Conservation (phyloP, 2,888 invertebrate genomes). For the Caenorhabditis sp. region DNA sequence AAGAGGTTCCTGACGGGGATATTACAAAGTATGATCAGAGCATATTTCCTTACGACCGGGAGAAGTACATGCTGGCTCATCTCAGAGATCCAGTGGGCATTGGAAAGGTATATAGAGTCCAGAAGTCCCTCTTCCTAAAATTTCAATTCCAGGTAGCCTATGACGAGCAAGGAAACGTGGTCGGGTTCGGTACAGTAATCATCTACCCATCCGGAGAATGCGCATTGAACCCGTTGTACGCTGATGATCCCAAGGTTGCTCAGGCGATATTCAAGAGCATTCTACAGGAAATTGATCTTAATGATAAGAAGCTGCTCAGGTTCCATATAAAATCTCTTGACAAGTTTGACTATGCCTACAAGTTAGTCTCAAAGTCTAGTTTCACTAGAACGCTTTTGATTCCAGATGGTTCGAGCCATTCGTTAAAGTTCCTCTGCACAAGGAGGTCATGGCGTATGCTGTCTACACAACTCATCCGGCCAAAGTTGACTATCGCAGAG, state of each 20-base stretch:
- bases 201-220: slow-evolving; percentile 35
- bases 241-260: slow-evolving; percentile 19
- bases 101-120: slow-evolving; percentile 6
- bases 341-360: not conserved
- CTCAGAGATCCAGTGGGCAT: slow-evolving; percentile 31
- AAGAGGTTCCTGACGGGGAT: slow-evolving; percentile 30
- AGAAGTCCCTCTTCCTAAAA: not conserved
- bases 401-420: slow-evolving; percentile 45
- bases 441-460: not conserved
- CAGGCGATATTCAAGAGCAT: slow-evolving; percentile 34
- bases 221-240: slow-evolving; percentile 38
- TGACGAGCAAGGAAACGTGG: slow-evolving; percentile 27
- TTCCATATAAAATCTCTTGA: not conserved
- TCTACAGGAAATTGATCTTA: slow-evolving; percentile 40
- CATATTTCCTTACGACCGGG: slow-evolving; percentile 25
- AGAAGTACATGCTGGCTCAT: slow-evolving; percentile 28
- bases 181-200: slow-evolving; percentile 30
- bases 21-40: slow-evolving; percentile 33
- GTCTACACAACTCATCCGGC: not conserved
- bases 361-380: not conserved
- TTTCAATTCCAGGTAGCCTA: slow-evolving; percentile 4
- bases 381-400: not conserved
- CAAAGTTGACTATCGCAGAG: not conserved
- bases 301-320: slow-evolving; percentile 7
- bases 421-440: not conserved